Conservation (phyloP, 1,140 invertebrate genomes). For the Lasaia peninsularis region DNA sequence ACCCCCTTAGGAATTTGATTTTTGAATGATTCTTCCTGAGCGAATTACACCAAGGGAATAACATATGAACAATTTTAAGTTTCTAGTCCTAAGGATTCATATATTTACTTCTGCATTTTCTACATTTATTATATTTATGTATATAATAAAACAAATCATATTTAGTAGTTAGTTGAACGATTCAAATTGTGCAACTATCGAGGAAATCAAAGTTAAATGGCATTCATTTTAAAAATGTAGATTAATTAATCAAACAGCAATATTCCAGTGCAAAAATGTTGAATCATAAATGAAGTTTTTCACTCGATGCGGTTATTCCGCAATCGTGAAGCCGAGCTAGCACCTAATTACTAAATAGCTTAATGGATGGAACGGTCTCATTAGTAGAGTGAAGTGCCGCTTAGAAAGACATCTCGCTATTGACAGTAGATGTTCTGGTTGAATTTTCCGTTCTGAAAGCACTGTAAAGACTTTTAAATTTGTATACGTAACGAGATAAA, state of each 20-base stretch:
- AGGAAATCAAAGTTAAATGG: background rate
- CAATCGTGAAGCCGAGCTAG: conserved; percentile 30
- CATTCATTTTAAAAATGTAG: conserved; percentile 7
- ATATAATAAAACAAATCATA: too few relatives aligned
- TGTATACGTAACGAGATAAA: background rate
- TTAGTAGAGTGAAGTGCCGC: conserved; percentile 43
- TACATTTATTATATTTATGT: too few relatives aligned
- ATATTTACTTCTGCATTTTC: too few relatives aligned
- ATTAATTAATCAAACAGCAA: conserved; percentile 20
- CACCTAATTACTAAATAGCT: conserved; percentile 61
- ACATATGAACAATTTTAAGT: too few relatives aligned
- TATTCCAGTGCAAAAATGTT: conserved; percentile 17
- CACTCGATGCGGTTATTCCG: conserved; percentile 39
- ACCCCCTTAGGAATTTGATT: too few relatives aligned
- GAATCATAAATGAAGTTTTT: conserved; percentile 22
- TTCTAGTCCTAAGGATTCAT: too few relatives aligned
- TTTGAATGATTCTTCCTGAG: too few relatives aligned
- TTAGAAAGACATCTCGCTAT: conserved; percentile 39
- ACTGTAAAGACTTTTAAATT: conserved; percentile 14
- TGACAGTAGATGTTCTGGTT: conserved; percentile 24
- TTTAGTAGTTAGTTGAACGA: background rate
- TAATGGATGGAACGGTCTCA: conserved; percentile 53
- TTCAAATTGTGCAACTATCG: background rate
- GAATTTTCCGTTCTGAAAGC: conserved; percentile 14
- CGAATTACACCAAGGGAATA: too few relatives aligned